Percentiles rank a stretch among this genome's conserved stretches.
phyloP scores from a whole-genome alignment of 2,888 invertebrate species.

The Folsomia manolachei region DNA sequence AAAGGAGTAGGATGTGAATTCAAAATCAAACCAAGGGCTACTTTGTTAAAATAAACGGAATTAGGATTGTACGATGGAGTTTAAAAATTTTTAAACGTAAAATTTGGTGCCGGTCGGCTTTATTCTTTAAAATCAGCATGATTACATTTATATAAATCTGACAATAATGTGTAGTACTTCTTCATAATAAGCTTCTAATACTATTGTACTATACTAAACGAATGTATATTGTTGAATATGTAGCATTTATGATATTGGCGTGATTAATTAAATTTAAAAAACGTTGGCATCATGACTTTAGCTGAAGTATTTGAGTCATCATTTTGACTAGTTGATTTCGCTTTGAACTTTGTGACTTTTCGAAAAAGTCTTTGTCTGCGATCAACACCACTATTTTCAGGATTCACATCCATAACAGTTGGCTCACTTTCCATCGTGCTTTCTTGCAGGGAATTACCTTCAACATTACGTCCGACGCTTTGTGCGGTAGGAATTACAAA shows the following conservation, averaged over 20 bases:
- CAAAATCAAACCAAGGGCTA: too few species aligned
- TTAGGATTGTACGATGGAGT: not conserved
- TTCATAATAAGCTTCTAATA: too few species aligned
- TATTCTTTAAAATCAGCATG: not conserved
- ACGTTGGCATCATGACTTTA: not conserved
- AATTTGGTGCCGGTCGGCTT: not conserved
- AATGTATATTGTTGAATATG: too few species aligned
- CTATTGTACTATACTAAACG: too few species aligned
- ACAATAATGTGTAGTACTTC: too few species aligned
- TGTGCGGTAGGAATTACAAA: not conserved
- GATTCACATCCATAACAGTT: not conserved
- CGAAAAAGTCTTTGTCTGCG: not conserved
- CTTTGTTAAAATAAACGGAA: too few species aligned
- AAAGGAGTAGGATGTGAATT: not conserved
- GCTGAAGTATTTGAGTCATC: not conserved
- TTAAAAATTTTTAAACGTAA: not conserved
- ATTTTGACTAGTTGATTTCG: not conserved
- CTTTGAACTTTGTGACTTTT: not conserved
- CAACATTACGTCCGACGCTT: too few species aligned
- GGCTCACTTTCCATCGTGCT: too few species aligned
- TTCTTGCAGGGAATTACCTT: not conserved
- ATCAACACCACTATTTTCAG: not conserved
- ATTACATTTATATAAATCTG: not conserved
- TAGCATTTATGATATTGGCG: too few species aligned
- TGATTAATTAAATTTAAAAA: not conserved